Evolutionary conservation across 2,797 vertebrate species (phyloP), one percentile per base, ranked within the genome.

Genomic region (Smutsia temminckii): DNA sequence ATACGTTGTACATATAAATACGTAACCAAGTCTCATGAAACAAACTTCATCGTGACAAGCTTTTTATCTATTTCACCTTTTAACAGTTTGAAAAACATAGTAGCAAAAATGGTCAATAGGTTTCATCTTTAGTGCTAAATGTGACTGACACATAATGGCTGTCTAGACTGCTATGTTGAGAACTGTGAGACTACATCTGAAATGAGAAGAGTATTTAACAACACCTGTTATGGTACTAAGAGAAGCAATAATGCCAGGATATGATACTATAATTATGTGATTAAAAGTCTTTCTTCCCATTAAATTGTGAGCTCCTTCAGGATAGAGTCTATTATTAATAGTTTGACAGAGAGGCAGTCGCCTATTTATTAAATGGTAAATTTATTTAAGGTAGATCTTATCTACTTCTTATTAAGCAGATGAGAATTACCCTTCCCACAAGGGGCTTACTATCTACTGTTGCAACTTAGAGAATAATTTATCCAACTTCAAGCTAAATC

Each of bases 251-350:
- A 85, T 51, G 23, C 32, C 49, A 95, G 40, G 20, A 59, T 77
- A 91, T 40, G 21, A 64, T 42, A 72, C 49, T 86, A 81, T 25
- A 85, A 87, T 80, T 75, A 78, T 13, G 51, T 55, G 29, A 51
- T 42, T 72, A 91, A 94, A 94, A 80, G 49, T 37, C 49, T 81
- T 59, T 89, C 83, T 93, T 69, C 40, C 18, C 46, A 20, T 74
- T 78, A 87, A 94, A 90, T 74, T 1, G 0, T 75, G 40, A 93
- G 21, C 23, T 85, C 55, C 63, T 90, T 91, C 53, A 71, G 51
- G 37, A 84, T 0, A 78, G 10, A 75, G 29, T 55, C n/a, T 57
- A 46, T 46, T 86, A 74, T 89, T 61, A 66, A 88, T 66, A 93
- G 40, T 34, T n/a, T 74, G 57, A 94, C 42, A 64, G 61, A 78